These are phyloP conservation scores for Euthynnus affinis DNA, from an alignment of 2,797 vertebrate species.

Conservation along the genomic window DNA sequence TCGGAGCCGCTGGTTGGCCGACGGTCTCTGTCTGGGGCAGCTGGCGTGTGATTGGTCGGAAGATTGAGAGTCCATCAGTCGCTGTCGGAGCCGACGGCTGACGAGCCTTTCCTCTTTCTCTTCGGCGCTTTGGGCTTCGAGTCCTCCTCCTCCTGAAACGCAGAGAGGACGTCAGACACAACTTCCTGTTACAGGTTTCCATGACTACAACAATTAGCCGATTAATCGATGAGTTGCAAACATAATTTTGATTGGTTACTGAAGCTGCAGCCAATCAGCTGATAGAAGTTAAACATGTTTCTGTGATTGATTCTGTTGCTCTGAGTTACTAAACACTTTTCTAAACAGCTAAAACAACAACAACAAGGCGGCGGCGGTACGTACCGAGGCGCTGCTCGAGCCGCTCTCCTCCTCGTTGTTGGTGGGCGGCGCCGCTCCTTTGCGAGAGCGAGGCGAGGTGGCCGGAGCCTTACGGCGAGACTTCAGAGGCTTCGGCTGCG, in stretches of 20 bases:
- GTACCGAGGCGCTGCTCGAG: conserved; percentile 94
- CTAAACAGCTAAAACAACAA: too few relatives aligned
- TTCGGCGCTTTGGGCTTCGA: conserved; percentile 95
- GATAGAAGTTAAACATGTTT: too few relatives aligned
- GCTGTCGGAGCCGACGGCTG: conserved; percentile 94
- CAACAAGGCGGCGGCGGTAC: conserved; percentile 23
- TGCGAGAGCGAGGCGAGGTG: conserved; percentile 91
- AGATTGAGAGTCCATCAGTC: conserved; percentile 82
- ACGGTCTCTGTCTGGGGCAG: conserved; percentile 61
- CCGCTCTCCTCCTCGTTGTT: conserved; percentile 92
- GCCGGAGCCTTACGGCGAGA: conserved; percentile 92
- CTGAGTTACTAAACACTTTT: too few relatives aligned
- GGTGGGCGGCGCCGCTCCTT: conserved; percentile 88
- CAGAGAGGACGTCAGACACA: neutral
- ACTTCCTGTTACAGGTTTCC: too few relatives aligned
- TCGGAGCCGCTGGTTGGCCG: conserved; percentile 61
- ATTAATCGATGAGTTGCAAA: too few relatives aligned
- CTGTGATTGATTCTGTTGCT: too few relatives aligned
- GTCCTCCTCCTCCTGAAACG: conserved; percentile 93
- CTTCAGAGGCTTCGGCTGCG: conserved; percentile 91
- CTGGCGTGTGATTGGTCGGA: conserved; percentile 58
- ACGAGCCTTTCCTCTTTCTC: conserved; percentile 94
- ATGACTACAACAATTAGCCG: too few relatives aligned
- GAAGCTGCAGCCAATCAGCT: too few relatives aligned
- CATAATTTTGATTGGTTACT: too few relatives aligned